phyloP scores from a whole-genome alignment of 2,888 invertebrate genomes.

The Crematogaster levior region DNA sequence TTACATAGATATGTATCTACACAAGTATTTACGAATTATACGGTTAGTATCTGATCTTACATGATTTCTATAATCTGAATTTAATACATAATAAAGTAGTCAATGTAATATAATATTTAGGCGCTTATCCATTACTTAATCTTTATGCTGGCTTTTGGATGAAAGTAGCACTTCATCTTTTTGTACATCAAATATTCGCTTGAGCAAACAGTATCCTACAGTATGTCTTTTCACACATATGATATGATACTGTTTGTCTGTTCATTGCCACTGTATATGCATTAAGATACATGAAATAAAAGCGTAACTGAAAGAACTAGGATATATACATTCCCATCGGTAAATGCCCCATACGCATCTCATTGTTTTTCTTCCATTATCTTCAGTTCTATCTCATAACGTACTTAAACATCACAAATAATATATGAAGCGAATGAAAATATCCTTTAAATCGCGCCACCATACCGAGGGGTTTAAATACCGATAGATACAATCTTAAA shows the following conservation, averaged over 20 bases:
- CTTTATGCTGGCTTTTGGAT: conserved; percentile 21
- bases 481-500: conserved; percentile 23
- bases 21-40: background rate
- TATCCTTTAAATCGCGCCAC: background rate
- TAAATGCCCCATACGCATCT: background rate
- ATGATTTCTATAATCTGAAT: too few relatives aligned
- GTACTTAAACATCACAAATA: conserved; percentile 3
- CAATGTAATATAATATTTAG: conserved; percentile 1
- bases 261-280: background rate
- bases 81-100: background rate
- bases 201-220: background rate
- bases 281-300: conserved; percentile 20
- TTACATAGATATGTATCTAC: background rate
- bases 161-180: conserved; percentile 9
- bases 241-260: background rate
- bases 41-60: conserved; percentile 5
- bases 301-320: conserved; percentile 7
- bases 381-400: background rate
- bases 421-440: conserved; percentile 31
- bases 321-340: conserved; percentile 10
- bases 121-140: conserved; percentile 2
- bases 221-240: background rate
- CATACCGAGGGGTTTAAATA: conserved; percentile 10
- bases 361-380: background rate
- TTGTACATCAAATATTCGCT: conserved; percentile 4